Conservation (phyloP, 2,888 invertebrate genomes). For the Dexiosoma caninum region DNA sequence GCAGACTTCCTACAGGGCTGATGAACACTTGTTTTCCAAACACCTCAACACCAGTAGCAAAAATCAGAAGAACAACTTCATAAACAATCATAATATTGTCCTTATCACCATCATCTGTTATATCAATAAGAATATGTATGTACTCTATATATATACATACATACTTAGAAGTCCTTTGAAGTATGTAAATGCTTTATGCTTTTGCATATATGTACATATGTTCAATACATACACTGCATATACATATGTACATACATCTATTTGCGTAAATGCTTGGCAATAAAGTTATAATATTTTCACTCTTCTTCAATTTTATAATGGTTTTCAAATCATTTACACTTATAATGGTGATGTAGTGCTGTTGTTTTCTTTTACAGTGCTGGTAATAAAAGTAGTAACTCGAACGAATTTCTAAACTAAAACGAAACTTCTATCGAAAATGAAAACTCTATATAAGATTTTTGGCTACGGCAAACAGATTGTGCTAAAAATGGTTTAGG, state of each 20-base stretch:
- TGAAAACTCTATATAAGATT: no score
- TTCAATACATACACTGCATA: no score
- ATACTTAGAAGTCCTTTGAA: background rate
- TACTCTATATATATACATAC: background rate
- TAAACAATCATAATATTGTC: constrained; percentile 1
- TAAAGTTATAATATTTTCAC: constrained; percentile 21
- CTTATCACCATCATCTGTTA: constrained; percentile 65
- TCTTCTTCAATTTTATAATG: constrained; percentile 34
- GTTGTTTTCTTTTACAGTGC: background rate
- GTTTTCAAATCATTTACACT: constrained; percentile 35
- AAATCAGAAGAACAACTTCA: background rate
- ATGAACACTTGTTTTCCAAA: constrained; percentile 39
- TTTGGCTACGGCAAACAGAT: no score
- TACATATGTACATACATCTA: constrained; percentile 8
- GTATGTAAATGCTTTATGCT: no score
- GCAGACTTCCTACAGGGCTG: no score
- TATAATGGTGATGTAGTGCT: background rate
- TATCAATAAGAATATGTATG: background rate
- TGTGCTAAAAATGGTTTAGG: no score
- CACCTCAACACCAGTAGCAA: constrained; percentile 33
- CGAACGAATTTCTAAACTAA: background rate
- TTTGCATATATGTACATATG: background rate
- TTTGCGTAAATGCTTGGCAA: background rate
- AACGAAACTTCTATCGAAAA: background rate
- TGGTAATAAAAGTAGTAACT: background rate